Conservation (phyloP, 2,797 vertebrate species). For the Phrynocephalus vlangalii region DNA sequence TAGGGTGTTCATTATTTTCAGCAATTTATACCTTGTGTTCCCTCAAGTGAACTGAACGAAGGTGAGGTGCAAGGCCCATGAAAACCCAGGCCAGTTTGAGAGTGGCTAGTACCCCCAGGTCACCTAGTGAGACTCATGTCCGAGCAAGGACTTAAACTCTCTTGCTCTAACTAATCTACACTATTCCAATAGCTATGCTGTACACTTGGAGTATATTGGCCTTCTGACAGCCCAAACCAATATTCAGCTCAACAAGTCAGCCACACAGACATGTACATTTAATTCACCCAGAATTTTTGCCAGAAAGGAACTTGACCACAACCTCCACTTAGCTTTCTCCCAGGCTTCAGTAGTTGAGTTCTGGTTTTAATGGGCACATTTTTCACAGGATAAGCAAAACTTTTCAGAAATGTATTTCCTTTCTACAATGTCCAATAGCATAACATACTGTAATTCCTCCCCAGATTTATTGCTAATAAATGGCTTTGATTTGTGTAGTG, state of each 20-base stretch:
- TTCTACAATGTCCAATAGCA: neutral
- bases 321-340: no score
- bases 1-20: no score
- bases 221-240: neutral
- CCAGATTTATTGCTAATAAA: neutral
- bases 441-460: constrained; percentile 1
- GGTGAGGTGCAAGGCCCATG: no score
- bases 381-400: no score
- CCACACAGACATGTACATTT: no score
- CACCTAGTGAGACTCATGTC: no score
- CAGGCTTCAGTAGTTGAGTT: neutral
- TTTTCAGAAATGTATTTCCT: neutral
- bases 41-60: no score
- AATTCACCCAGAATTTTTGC: neutral
- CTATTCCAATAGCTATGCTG: neutral
- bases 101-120: no score
- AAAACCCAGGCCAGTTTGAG: no score
- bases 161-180: no score
- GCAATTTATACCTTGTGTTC: no score
- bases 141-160: no score
- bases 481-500: neutral
- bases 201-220: neutral
- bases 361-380: neutral
- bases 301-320: neutral
- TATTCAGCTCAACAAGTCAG: neutral